Evolutionary conservation across 2,113 vertebrate genomes (phyloP).

Genomic region (Geothlypis trichas): DNA sequence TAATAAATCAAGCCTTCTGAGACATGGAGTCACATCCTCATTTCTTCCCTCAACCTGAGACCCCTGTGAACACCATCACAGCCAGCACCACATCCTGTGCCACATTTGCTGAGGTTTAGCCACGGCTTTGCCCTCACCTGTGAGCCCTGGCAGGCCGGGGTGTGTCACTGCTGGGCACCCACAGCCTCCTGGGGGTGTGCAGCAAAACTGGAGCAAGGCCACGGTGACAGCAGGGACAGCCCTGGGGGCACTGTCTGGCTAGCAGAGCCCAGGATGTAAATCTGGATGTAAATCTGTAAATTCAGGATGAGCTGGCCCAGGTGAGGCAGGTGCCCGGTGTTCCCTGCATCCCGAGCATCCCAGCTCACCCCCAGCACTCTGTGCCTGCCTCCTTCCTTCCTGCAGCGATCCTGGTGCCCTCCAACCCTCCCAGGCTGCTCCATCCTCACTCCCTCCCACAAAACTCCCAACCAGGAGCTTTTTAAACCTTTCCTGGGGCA

Average conservation of each 20-base stretch:
- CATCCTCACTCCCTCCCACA: background rate
- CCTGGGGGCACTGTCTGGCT: rapidly evolving
- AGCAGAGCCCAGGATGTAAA: background rate
- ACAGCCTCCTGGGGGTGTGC: rapidly evolving
- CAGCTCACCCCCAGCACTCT: background rate
- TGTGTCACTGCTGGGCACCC: rapidly evolving
- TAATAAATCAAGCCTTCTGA: too few species aligned
- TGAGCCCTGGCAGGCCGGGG: background rate
- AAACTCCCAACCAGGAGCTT: background rate
- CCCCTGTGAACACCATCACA: too few species aligned
- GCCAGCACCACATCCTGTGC: background rate
- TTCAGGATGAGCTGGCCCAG: background rate
- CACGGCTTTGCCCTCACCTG: background rate
- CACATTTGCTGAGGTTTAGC: background rate
- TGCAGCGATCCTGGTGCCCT: rapidly evolving
- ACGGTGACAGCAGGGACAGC: background rate
- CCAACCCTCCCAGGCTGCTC: background rate
- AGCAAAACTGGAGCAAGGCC: background rate
- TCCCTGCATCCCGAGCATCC: background rate
- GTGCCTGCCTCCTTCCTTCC: background rate
- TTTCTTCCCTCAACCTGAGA: too few species aligned
- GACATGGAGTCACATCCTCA: too few species aligned
- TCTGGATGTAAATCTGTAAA: too few species aligned
- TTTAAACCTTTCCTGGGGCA: background rate
- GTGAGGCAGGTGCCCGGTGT: rapidly evolving